phyloP scores from a whole-genome alignment of 2,888 invertebrate genomes.

The Cerceris rybyensis region DNA sequence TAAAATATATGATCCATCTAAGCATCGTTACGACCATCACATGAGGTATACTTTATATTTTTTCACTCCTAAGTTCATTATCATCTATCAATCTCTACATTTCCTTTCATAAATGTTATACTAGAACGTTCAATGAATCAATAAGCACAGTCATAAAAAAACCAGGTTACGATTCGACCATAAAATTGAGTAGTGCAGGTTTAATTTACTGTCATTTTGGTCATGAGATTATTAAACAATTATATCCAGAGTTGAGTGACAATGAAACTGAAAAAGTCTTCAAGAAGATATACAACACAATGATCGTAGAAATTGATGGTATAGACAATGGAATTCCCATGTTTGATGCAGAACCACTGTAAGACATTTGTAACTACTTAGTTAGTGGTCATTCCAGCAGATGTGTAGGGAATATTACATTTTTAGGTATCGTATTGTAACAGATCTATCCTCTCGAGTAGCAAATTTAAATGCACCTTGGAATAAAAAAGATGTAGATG shows the following conservation, averaged over 20 bases:
- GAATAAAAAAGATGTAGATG: slow-evolving; percentile 85
- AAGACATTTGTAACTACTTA: slow-evolving; percentile 38
- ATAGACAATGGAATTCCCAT: slow-evolving; percentile 98
- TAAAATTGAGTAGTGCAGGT: slow-evolving; percentile 96
- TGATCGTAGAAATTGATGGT: slow-evolving; percentile 97
- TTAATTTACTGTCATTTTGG: slow-evolving; percentile 96
- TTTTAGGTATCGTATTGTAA: slow-evolving; percentile 88
- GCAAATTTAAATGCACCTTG: slow-evolving; percentile 91
- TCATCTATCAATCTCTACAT: not conserved
- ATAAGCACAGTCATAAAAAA: slow-evolving; percentile 74
- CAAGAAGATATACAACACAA: slow-evolving; percentile 90
- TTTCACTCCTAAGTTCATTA: not conserved
- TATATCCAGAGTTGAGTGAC: slow-evolving; percentile 83
- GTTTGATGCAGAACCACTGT: slow-evolving; percentile 86
- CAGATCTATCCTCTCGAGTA: slow-evolving; percentile 90
- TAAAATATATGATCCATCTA: slow-evolving; percentile 89
- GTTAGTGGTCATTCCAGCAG: no score
- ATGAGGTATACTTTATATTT: slow-evolving; percentile 84
- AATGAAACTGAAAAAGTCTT: slow-evolving; percentile 85
- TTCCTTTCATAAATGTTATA: not conserved
- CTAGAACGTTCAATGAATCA: slow-evolving; percentile 39
- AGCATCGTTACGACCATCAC: slow-evolving; percentile 95
- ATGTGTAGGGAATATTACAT: not conserved
- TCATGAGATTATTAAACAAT: slow-evolving; percentile 87
- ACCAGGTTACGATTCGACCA: slow-evolving; percentile 77